Percentiles rank a stretch among this genome's conserved stretches.
Conservation (phyloP, 2,797 vertebrate genomes). For the Sylvilagus floridanus region DNA sequence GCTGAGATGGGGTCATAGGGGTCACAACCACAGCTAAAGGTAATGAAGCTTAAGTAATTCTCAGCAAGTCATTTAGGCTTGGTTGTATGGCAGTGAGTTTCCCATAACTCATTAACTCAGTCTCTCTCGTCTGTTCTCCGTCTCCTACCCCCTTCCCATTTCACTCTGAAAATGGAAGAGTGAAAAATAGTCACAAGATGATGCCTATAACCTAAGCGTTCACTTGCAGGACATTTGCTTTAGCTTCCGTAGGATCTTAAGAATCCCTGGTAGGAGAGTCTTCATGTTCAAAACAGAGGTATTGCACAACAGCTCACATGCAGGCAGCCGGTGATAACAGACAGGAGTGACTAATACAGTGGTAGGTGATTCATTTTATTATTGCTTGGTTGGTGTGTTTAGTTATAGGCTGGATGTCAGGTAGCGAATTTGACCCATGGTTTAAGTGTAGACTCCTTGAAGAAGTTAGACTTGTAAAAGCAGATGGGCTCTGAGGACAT, state of each 20-base stretch:
- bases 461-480: slow-evolving; percentile 48
- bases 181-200: slow-evolving; percentile 13
- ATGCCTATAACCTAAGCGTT: background rate
- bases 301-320: background rate
- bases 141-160: background rate
- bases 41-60: background rate
- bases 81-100: slow-evolving; percentile 27
- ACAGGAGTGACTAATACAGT: background rate
- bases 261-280: background rate
- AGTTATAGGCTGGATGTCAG: background rate
- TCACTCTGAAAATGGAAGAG: slow-evolving; percentile 52
- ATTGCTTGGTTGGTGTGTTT: slow-evolving; percentile 42
- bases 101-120: background rate
- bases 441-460: background rate
- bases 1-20: background rate
- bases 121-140: background rate
- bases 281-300: slow-evolving; percentile 42
- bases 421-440: slow-evolving; percentile 1
- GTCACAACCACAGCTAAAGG: background rate
- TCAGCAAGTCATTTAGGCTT: slow-evolving; percentile 16
- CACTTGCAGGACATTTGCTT: background rate
- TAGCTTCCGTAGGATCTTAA: slow-evolving; percentile 24
- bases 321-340: background rate
- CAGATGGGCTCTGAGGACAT: background rate
- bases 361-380: slow-evolving; percentile 47